Base-by-base conservation (phyloP, 1,140 invertebrate species). In the Pseudachorutes palmiensis region DNA sequence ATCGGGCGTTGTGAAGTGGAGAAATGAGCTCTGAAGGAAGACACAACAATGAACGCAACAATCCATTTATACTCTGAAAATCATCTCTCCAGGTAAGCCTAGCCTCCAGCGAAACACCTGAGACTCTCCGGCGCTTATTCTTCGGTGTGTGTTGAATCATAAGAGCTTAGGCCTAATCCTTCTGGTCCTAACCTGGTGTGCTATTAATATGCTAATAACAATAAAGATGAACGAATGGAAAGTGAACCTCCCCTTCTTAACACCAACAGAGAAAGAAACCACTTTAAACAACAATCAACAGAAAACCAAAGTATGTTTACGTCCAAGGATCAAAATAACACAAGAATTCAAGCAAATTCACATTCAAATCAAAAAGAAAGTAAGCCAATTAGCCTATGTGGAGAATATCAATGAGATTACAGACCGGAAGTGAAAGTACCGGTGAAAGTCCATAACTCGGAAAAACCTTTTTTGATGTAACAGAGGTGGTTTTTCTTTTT, bases 201-300 rank as follows among this genome's bases (percentile, higher is more conserved):
- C 64, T 70, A 70, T 70, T 70, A 66, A 70, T 70, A 70, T 70
- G 68, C 68, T 70, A 70, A 70, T 70, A 66, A n/a, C 51, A 66
- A 61, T n/a, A 45, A 45, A 19, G 36, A 45, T 45, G 9, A 45
- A 12, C 9, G 36, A 45, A 45, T 19, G 9, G n/a, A n/a, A 41
- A 61, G 41, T 29, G 36, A 32, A 30, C 57, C 65, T 49, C 41
- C 57, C 59, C 45, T 33, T 60, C 58, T 57, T 41, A 41, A 51
- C 14, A 58, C 64, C 41, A 41, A 51, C 62, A 45, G 33, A 62
- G 33, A 14, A 62, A 36, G 12, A 1, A 29, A 41, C 41, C 60
- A 62, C 33, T 24, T 16, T 41, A 12, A 62, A 9, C 48, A 45
- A 33, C 41, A 45, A n/a, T 41, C n/a, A 26, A 24, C 19, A 36